Conservation (phyloP, 2,113 vertebrate genomes). For the Tamias sibiricus region DNA sequence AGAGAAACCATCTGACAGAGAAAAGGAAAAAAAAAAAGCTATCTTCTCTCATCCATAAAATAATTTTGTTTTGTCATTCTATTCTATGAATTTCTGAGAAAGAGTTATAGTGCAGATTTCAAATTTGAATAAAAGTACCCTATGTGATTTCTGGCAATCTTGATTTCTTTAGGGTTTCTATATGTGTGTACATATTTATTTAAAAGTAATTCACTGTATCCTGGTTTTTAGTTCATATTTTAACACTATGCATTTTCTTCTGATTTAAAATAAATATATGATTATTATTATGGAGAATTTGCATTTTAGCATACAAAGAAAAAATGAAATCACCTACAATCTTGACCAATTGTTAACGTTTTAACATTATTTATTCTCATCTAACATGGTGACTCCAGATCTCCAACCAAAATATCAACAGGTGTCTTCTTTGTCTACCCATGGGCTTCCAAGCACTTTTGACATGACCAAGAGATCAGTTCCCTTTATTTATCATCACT, state of each 20-base stretch:
- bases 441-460: neutral
- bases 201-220: neutral
- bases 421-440: neutral
- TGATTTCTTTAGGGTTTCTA: neutral
- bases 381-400: neutral
- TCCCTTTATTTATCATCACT: neutral
- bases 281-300: neutral
- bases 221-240: neutral
- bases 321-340: neutral
- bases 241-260: neutral
- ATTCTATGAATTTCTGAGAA: neutral
- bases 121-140: slow-evolving; percentile 11
- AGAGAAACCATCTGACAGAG: slow-evolving; percentile 27
- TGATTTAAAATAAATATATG: slow-evolving; percentile 30
- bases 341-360: neutral
- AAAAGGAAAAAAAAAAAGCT: neutral
- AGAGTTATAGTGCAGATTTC: neutral
- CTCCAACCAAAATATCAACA: neutral
- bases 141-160: neutral
- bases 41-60: neutral
- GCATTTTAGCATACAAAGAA: neutral
- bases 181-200: neutral
- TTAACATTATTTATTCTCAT: neutral
- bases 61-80: neutral
- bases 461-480: neutral